These are phyloP conservation scores for Melanotaenia maccullochi DNA, from an alignment of 2,797 vertebrate genomes.

Conservation along the genomic window DNA sequence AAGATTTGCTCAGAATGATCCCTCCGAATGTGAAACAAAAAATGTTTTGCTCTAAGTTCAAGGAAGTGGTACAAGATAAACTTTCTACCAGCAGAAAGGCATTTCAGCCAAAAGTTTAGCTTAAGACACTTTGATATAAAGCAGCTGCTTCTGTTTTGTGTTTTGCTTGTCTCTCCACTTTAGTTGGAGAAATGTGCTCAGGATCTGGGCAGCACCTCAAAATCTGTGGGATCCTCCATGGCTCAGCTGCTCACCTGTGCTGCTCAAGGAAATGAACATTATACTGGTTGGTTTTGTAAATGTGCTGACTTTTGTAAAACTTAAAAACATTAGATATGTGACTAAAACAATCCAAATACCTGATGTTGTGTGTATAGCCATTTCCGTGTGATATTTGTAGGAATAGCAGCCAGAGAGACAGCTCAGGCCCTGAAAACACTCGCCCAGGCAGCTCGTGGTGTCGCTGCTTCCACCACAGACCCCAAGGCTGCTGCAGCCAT, in stretches of 20 bases:
- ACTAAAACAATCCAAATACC: neutral
- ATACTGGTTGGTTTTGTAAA: constrained; percentile 88
- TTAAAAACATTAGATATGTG: neutral
- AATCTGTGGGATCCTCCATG: constrained; percentile 98
- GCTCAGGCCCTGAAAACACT: constrained; percentile 95
- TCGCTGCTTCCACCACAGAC: constrained; percentile 91
- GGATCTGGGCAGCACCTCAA: constrained; percentile 97
- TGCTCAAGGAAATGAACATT: constrained; percentile 97
- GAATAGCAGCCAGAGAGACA: constrained; percentile 96
- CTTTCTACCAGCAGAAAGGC: neutral
- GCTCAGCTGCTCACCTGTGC: constrained; percentile 97
- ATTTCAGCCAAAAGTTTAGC: neutral
- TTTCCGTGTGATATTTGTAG: constrained; percentile 70
- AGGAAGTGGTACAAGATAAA: neutral
- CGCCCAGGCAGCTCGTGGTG: constrained; percentile 94
- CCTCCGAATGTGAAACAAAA: neutral
- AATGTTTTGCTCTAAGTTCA: neutral
- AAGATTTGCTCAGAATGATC: neutral
- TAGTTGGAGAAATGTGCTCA: constrained; percentile 98
- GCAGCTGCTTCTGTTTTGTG: neutral
- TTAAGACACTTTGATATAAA: neutral
- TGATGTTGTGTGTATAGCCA: too few species aligned
- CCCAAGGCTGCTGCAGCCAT: constrained; percentile 90
- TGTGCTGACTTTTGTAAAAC: neutral
- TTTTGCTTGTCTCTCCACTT: neutral